These are phyloP conservation scores for Acronicta leporina DNA, from an alignment of 2,888 invertebrate genomes.

Conservation along the genomic window DNA sequence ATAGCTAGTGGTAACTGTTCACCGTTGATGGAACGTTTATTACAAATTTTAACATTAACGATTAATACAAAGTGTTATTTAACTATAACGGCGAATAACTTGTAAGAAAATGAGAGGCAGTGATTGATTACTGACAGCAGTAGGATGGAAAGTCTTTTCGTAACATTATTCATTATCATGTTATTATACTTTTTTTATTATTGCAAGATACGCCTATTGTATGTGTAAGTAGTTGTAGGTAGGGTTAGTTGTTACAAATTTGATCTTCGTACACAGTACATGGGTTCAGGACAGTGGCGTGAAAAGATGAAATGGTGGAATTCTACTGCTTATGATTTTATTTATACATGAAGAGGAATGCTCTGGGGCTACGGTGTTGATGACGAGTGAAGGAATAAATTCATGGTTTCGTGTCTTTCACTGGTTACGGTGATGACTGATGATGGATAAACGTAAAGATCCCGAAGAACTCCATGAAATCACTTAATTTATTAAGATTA, in stretches of 20 bases:
- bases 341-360: slow-evolving; percentile 44
- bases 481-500: slow-evolving; percentile 44
- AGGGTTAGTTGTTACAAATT: slow-evolving; percentile 28
- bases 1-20: slow-evolving; percentile 87
- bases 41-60: slow-evolving; percentile 82
- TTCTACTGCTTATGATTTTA: slow-evolving; percentile 14
- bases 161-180: slow-evolving; percentile 39
- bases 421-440: slow-evolving; percentile 26
- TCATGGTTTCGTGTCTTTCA: slow-evolving; percentile 30
- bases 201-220: slow-evolving; percentile 36
- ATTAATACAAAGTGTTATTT: slow-evolving; percentile 78
- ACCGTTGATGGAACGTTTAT: slow-evolving; percentile 88
- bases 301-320: slow-evolving; percentile 29
- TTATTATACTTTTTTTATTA: slow-evolving; percentile 38
- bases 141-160: slow-evolving; percentile 66
- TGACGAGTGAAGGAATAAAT: slow-evolving; percentile 28
- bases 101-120: slow-evolving; percentile 76
- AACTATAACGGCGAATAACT: slow-evolving; percentile 78
- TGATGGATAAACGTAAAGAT: slow-evolving; percentile 41
- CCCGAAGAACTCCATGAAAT: slow-evolving; percentile 20
- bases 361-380: slow-evolving; percentile 40
- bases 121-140: slow-evolving; percentile 79
- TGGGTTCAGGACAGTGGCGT: slow-evolving; percentile 21
- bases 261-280: slow-evolving; percentile 11
- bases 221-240: slow-evolving; percentile 27